Evolutionary conservation across 2,113 vertebrate species (phyloP).

Genomic region (Uropsilus gracilis): DNA sequence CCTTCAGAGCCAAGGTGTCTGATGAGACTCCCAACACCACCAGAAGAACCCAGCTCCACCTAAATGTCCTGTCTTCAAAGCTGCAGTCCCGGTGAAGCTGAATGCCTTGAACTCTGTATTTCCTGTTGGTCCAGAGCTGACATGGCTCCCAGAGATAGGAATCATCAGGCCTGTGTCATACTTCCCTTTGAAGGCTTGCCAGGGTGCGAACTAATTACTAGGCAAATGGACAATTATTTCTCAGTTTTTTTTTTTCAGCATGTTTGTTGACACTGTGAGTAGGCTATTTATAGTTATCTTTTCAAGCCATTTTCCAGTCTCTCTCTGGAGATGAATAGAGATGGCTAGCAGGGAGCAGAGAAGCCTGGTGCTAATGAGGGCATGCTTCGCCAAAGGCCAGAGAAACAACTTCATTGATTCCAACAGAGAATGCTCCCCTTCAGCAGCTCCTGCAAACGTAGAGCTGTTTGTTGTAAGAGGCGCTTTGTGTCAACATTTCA

Average conservation of each 20-base stretch:
- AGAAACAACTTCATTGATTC: not conserved
- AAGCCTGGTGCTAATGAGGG: not conserved
- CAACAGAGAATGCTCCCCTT: not conserved
- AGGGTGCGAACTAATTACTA: conserved; percentile 54
- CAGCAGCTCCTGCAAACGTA: not conserved
- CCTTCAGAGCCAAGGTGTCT: rapidly evolving
- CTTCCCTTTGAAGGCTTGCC: not conserved
- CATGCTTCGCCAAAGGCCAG: not conserved
- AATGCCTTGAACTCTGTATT: conserved; percentile 35
- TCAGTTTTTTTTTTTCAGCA: not conserved
- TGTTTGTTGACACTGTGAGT: conserved; percentile 40
- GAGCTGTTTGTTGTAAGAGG: not conserved
- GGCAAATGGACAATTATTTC: conserved; percentile 53
- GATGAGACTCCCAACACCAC: not conserved
- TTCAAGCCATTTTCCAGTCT: conserved; percentile 6
- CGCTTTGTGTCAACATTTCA: not conserved
- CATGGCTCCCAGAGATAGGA: rapidly evolving
- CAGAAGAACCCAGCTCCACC: rapidly evolving
- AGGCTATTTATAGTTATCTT: conserved; percentile 29
- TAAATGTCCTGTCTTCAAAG: not conserved
- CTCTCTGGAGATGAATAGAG: not conserved
- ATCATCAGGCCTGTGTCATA: not conserved
- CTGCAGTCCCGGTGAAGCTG: not conserved
- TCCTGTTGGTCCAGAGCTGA: not conserved
- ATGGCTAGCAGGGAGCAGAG: not conserved